These are phyloP conservation scores for Pseudolycoriella hygida DNA, from an alignment of 2,888 invertebrate genomes.

Conservation along the genomic window DNA sequence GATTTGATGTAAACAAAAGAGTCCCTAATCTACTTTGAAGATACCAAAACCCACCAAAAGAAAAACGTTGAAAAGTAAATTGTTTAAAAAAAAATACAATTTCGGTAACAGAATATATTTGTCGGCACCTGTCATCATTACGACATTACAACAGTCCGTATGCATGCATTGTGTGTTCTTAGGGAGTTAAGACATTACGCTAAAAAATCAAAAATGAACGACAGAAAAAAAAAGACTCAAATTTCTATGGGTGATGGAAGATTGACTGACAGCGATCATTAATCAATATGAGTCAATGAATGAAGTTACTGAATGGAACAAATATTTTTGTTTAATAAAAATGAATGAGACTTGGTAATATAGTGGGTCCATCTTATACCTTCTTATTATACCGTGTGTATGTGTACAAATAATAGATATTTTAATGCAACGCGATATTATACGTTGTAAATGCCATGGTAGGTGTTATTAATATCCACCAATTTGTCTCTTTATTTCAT, in stretches of 20 bases:
- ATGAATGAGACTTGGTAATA: too few species aligned
- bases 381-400: too few species aligned
- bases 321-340: too few species aligned
- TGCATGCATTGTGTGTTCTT: too few species aligned
- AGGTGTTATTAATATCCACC: too few species aligned
- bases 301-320: not conserved
- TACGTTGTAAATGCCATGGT: too few species aligned
- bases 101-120: not conserved
- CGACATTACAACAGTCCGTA: too few species aligned
- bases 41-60: not conserved
- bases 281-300: constrained; percentile 1
- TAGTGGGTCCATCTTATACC: too few species aligned
- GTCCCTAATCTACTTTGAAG: not conserved
- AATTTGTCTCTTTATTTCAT: too few species aligned
- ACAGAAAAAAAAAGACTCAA: not conserved
- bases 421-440: too few species aligned
- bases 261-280: constrained; percentile 1
- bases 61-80: not conserved
- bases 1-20: constrained; percentile 1
- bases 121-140: constrained; percentile 1
- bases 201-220: too few species aligned
- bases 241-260: constrained; percentile 1
- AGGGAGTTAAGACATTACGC: not conserved
- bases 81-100: not conserved
- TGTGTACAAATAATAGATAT: too few species aligned